Base-by-base conservation (phyloP, 2,113 vertebrate species). In the Psettodes erumei region DNA sequence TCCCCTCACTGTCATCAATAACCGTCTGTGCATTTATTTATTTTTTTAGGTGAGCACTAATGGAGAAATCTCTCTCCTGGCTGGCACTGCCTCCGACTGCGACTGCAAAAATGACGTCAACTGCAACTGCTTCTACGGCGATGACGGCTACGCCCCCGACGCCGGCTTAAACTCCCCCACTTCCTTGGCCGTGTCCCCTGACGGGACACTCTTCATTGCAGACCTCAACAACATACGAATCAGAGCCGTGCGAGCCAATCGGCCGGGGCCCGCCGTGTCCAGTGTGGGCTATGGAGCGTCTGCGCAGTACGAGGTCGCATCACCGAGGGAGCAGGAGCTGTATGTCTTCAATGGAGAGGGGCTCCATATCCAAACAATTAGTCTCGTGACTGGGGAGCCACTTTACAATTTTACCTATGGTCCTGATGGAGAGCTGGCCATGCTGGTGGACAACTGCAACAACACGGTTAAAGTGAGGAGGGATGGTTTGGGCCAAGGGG, bases 21-120 rank as follows among this genome's bases (percentile, higher is more conserved):
- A 75, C 37, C 5, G 19, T 32, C 16, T 21, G 2, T 65, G 10
- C 2, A 1, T 58, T 35, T 60, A n/a, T n/a, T n/a, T n/a, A n/a
- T 42, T 69, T 38, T 54, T 59, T 75, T 93, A 99, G 94, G 98
- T 99, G 71, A 98, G 96, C 78, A 97, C 96, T 62, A 97, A 96
- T 9, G 98, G 98, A 71, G 98, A 99, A 91, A 99, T 99, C 94
- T 98, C 97, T 51, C 95, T 99, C 43, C 90, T 99, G 86, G 98
- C 98, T 0, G 98, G 98, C 21, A 94, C 96, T 16, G 94, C 96
- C 72, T 99, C 98, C 0, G 98, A 99, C 92, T 99, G 98, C 1
- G 97, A 99, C 95, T 99, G 98, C 94, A 99, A 99, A 90, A 98
- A 99, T 53, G 98, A 99, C 19, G 97, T 99, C 91, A 99, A 97